These are phyloP conservation scores for Pelecanus crispus DNA, from an alignment of 2,113 vertebrate genomes.

Conservation along the genomic window DNA sequence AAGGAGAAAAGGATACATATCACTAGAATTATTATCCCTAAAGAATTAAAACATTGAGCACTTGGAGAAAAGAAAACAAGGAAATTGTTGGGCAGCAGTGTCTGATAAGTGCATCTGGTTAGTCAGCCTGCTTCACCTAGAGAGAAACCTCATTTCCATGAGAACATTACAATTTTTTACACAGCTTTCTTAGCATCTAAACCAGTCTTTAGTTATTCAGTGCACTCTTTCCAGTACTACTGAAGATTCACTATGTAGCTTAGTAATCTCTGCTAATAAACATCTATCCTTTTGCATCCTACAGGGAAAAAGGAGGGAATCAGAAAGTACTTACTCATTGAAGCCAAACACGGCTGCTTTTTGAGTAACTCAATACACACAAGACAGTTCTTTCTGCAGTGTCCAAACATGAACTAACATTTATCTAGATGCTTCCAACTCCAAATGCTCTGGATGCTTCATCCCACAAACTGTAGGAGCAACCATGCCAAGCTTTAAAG, in stretches of 20 bases:
- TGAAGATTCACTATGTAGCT: background rate
- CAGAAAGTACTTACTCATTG: background rate
- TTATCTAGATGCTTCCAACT: background rate
- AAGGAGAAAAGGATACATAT: background rate
- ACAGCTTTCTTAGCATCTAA: background rate
- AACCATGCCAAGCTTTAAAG: background rate
- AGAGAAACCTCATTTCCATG: background rate
- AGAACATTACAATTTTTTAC: background rate
- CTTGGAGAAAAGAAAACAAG: background rate
- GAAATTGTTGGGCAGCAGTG: background rate
- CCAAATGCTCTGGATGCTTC: background rate
- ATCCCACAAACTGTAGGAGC: background rate
- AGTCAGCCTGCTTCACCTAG: background rate
- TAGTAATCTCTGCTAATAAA: background rate
- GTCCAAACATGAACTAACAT: background rate
- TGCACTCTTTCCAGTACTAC: background rate
- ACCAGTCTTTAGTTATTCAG: background rate
- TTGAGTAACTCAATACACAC: background rate
- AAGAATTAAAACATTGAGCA: background rate
- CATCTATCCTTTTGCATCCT: background rate
- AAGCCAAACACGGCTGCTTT: background rate
- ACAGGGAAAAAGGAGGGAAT: background rate
- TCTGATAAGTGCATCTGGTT: background rate
- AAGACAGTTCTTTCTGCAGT: background rate
- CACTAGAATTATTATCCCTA: background rate